phyloP scores from a whole-genome alignment of 2,797 vertebrate species.

The Simalia tracyae region DNA sequence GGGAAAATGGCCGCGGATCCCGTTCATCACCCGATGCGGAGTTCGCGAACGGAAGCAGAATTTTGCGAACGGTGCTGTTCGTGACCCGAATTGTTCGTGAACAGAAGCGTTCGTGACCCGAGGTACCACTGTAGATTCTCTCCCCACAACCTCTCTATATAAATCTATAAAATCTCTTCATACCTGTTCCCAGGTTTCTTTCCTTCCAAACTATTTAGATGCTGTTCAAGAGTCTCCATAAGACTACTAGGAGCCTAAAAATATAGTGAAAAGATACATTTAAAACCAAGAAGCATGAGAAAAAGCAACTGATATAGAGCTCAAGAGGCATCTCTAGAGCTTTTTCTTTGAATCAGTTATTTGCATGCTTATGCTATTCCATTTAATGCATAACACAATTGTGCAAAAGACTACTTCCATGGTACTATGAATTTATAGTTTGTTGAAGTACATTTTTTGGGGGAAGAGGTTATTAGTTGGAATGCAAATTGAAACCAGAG shows the following conservation, averaged over 20 bases:
- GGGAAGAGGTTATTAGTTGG: not conserved
- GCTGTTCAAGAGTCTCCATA: conserved; percentile 96
- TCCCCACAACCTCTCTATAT: not conserved
- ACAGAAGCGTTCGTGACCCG: too few relatives aligned
- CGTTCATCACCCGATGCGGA: too few relatives aligned
- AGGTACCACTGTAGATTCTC: not conserved
- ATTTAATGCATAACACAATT: not conserved
- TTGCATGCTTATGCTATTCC: not conserved
- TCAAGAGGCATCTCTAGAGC: not conserved
- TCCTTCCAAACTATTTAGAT: conserved; percentile 97
- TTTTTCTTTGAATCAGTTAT: not conserved
- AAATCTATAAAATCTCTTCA: conserved; percentile 42
- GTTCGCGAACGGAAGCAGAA: too few relatives aligned
- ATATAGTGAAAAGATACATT: conserved; percentile 51
- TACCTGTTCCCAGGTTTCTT: conserved; percentile 91
- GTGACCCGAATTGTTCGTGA: too few relatives aligned
- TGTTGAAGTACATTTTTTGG: not conserved
- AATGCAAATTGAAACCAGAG: conserved; percentile 21
- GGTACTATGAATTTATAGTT: conserved; percentile 1
- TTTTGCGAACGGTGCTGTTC: too few relatives aligned
- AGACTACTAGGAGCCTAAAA: conserved; percentile 96
- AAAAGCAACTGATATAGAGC: not conserved
- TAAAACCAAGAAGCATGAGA: not conserved
- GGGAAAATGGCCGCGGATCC: too few relatives aligned
- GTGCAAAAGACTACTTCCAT: conserved; percentile 10